Percentiles rank a stretch among this genome's conserved stretches.
Conservation (phyloP, 35 echinoderm and acorn worm species). For the Diadema setosum region DNA sequence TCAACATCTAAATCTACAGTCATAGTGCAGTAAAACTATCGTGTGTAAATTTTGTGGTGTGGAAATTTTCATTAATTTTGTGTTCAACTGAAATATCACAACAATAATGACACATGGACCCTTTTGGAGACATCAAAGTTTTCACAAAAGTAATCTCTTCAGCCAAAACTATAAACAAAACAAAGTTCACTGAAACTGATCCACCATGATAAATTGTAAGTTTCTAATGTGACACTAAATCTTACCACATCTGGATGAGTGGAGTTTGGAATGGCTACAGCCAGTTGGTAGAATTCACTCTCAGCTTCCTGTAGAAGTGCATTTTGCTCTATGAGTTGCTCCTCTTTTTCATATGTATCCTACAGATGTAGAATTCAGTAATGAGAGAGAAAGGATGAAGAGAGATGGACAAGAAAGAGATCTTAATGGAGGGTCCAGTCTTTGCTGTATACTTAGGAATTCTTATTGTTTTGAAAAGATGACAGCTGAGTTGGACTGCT, state of each 20-base stretch:
- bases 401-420: neutral
- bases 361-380: neutral
- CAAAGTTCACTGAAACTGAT: too few relatives aligned
- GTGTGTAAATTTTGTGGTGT: too few relatives aligned
- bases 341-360: neutral
- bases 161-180: too few relatives aligned
- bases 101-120: too few relatives aligned
- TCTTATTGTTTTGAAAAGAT: neutral
- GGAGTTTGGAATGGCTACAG: slow-evolving; percentile 64
- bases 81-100: too few relatives aligned
- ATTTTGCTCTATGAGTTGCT: neutral
- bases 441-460: neutral
- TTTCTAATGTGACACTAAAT: too few relatives aligned
- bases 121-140: too few relatives aligned
- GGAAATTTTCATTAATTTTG: too few relatives aligned
- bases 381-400: neutral
- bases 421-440: neutral
- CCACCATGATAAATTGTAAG: too few relatives aligned
- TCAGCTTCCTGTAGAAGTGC: slow-evolving; percentile 23
- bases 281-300: slow-evolving; percentile 43
- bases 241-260: slow-evolving; percentile 86
- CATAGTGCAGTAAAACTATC: too few relatives aligned
- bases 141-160: too few relatives aligned
- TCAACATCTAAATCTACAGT: too few relatives aligned
- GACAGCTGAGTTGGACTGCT: neutral